Evolutionary conservation across 2,888 invertebrate species (phyloP).

Genomic region (Leucania comma): DNA sequence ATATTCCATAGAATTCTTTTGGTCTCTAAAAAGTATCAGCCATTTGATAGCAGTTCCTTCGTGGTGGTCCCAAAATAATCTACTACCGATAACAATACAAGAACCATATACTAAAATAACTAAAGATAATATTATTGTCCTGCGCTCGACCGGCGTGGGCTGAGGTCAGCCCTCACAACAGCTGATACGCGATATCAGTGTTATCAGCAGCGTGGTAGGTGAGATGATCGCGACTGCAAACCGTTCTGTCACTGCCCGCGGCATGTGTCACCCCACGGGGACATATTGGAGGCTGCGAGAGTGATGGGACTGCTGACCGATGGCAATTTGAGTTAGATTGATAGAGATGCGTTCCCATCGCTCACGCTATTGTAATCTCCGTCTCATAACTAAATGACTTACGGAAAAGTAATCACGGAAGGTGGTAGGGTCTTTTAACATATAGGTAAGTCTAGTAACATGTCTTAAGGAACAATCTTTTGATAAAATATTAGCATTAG

Average conservation of each 20-base stretch:
- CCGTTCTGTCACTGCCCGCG: not conserved
- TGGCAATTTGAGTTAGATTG: not conserved
- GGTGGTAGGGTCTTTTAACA: not conserved
- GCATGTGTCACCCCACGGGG: not conserved
- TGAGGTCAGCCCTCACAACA: constrained; percentile 23
- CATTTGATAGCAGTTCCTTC: not conserved
- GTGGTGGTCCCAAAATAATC: not conserved
- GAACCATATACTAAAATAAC: not conserved
- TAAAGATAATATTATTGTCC: constrained; percentile 6
- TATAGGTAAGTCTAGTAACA: too few relatives aligned
- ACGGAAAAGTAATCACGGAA: not conserved
- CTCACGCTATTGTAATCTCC: not conserved
- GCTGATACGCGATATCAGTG: constrained; percentile 1
- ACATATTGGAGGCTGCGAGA: not conserved
- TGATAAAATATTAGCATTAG: too few relatives aligned
- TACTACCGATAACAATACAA: not conserved
- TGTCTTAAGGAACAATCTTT: too few relatives aligned
- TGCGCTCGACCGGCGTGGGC: not conserved
- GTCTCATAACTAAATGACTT: not conserved
- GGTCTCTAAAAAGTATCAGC: too few relatives aligned
- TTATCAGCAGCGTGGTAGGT: constrained; percentile 33
- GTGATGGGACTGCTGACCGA: not conserved
- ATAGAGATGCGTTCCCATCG: not conserved
- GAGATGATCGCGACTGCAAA: constrained; percentile 18
- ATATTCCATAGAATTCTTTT: too few relatives aligned